Evolutionary conservation across 2,888 invertebrate genomes (phyloP), one percentile per base, ranked within the genome.

Genomic region (Horisme vitalbata): DNA sequence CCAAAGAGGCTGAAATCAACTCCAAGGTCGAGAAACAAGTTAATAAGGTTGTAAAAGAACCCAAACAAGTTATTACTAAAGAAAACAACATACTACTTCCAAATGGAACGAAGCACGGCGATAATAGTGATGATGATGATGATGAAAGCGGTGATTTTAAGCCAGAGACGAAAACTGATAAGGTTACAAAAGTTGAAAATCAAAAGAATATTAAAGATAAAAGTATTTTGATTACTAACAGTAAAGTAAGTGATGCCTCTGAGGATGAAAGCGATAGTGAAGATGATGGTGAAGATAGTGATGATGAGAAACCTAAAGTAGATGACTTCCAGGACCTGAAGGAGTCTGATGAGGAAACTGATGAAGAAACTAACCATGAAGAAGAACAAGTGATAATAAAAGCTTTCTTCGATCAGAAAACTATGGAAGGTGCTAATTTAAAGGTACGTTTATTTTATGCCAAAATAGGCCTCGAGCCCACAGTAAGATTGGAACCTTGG

Each of bases 321-420:
- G 63, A 68, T 48, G 65, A 82, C 68, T 73, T 90, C 7, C 82
- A 87, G 8, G 92, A 91, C 68, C 71, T 91, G n/a, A 90, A 81
- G 54, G 86, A 39, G 18, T 84, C 90, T 15, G 90, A 89, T 48
- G 72, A 67, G 3, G 86, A 86, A 37, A 70, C 73, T 47, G 75
- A 71, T 34, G 65, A 70, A 48, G 71, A 70, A 28, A 53, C 61
- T 7, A 61, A 43, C 11, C 13, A 54, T n/a, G 47, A 54, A 10
- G 72, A 66, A 37, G 71, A 69, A 45, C 60, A 53, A 7, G 65
- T 69, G 10, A 75, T 68, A 45, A 77, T 86, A 24, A 65, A 59
- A 10, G 70, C 79, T 0, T 78, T 86, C 53, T 85, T 88, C 37
- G 72, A 84, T 56, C 50, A 76, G 14, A 73, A 79, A 47, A 68